Evolutionary conservation across 1,140 invertebrate genomes (phyloP), one percentile per base, ranked within the genome.

Genomic region (Coenobita brevimanus): DNA sequence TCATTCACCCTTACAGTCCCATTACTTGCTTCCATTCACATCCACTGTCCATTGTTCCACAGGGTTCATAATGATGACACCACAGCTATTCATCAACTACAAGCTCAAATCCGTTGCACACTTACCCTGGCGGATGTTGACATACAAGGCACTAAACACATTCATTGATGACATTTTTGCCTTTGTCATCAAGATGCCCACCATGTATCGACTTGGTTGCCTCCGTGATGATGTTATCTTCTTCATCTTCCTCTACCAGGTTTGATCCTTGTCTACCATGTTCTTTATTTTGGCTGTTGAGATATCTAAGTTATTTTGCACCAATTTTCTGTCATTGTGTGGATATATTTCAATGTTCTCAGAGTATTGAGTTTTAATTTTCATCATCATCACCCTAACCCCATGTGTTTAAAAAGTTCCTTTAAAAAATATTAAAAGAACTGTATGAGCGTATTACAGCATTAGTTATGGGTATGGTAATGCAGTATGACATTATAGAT

Each of bases 91-190:
- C 92, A 99, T 99, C 88, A 99, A 99, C 93, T 99, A 99, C 92
- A 99, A 99, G 93, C 92, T 99, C 67, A 99, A 99, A 92, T 99
- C 98, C 27, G 98, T 99, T 0, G 99, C 99, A 13, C 99, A 99
- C 94, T 93, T 99, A 88, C 99, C 99, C 2, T 99, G 99, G 98
- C 94, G 99, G 81, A 99, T 99, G 98, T 95, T 99, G 95, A 98
- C 98, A 17, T 99, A 99, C 92, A 99, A 99, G 94, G 99, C 99
- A 92, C 94, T 99, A n/a, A 99, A 99, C 92, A 99, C 99, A 2
- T 99, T 99, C 92, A 99, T 99, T 91, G 99, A 99, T 94, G 99
- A 99, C 93, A 98, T 99, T 90, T 99, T 99, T 94, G 99, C 99
- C 84, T 99, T 99, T 94, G 97, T 99, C 82, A 99, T 99, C 89